Conservation (phyloP, 64 coral and sea anemone genomes). For the Stichodactyla mertensii region DNA sequence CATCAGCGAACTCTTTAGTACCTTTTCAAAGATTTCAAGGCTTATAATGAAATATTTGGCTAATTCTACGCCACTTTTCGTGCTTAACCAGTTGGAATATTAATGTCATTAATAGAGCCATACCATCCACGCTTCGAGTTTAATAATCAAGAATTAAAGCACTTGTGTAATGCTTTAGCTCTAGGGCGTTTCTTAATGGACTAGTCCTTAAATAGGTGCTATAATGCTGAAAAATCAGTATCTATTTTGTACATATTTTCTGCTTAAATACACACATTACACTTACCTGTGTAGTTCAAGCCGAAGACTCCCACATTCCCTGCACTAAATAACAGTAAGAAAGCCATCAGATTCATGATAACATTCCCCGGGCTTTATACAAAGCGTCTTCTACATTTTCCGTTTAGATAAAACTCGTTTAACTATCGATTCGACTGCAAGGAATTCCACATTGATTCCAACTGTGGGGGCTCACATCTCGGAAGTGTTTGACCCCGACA, state of each 20-base stretch:
- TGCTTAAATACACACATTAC: background rate
- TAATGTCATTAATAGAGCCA: background rate
- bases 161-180: background rate
- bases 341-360: background rate
- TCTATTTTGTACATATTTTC: background rate
- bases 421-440: background rate
- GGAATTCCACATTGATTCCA: background rate
- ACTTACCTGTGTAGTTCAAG: background rate
- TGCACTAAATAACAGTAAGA: background rate
- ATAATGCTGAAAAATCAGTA: background rate
- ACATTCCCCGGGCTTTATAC: background rate
- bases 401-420: background rate
- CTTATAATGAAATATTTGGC: background rate
- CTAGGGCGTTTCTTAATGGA: background rate
- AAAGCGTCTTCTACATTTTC: background rate
- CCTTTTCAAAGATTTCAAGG: background rate
- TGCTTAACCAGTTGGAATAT: background rate
- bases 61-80: background rate
- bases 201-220: background rate
- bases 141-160: background rate
- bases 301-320: background rate
- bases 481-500: background rate
- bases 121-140: background rate
- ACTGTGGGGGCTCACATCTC: background rate
- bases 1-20: background rate